Base-by-base conservation (phyloP, 2,797 vertebrate species). In the Buceros bicornis region DNA sequence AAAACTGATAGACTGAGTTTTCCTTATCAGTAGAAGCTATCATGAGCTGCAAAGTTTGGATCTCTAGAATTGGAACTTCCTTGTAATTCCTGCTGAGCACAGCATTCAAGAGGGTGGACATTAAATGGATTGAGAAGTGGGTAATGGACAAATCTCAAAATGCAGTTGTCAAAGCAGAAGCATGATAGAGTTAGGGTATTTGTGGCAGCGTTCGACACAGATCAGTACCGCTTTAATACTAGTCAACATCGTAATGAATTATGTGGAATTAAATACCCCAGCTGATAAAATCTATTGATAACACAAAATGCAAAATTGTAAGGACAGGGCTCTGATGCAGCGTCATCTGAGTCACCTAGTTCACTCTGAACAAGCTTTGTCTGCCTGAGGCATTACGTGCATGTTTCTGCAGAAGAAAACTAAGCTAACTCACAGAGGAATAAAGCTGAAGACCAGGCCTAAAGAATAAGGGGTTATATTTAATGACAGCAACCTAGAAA, bases 271-370 rank as follows among this genome's bases (percentile, higher is more conserved):
- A 94, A 95, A 92, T 96, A 96, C 87, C 81, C 45, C 0, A 0
- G 67, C 78, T 86, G 95, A 96, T 96, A 94, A 92, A 96, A 96
- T 95, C 84, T 94, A 86, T 66, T 78, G 90, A 89, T 93, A 94
- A 80, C 89, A 96, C 57, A 81, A 80, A 97, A 95, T 74, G 81
- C 87, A 94, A 96, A 96, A 89, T 74, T 89, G 83, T 93, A 87
- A 70, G 74, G 90, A 90, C 87, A 85, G 83, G 54, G 70, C 78
- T 90, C 65, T 82, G 83, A 96, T 93, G 87, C 28, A 47, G 90
- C 89, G 83, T 85, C 71, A 82, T 82, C 71, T 73, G 62, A 90
- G 74, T 94, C 83, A 82, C 83, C 9, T 62, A 77, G 93, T 90
- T 94, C 74, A 85, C 25, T 48, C 87, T 61, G 85, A 94, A 65